phyloP scores from a whole-genome alignment of 92 coral and sea anemone species.

The Zoanthus sansibaricus region DNA sequence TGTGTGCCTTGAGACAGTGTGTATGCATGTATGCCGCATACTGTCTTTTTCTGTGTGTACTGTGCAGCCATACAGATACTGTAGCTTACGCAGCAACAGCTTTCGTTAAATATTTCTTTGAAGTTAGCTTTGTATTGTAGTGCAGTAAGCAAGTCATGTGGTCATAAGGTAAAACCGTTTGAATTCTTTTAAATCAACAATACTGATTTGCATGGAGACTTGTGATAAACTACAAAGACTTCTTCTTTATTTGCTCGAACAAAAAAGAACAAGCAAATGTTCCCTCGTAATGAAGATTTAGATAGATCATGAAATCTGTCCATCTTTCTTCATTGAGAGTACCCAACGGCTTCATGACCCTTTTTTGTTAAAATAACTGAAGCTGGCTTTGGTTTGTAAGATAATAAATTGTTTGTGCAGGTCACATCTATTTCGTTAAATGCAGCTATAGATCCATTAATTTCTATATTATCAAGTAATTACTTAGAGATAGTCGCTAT shows the following conservation, averaged over 20 bases:
- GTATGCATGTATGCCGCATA: background rate
- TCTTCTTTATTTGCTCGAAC: background rate
- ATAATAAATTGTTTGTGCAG: conserved; percentile 10
- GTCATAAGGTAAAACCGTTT: background rate
- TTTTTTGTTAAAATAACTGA: background rate
- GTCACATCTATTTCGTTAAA: background rate
- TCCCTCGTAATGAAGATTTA: background rate
- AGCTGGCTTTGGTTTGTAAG: conserved; percentile 38
- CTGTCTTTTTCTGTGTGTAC: background rate
- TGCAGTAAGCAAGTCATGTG: conserved; percentile 6
- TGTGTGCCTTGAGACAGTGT: background rate
- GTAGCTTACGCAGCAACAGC: background rate
- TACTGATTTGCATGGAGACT: too few species aligned
- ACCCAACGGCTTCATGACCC: background rate
- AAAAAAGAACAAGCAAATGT: background rate
- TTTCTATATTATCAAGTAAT: background rate
- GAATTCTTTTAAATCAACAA: background rate
- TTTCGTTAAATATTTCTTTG: background rate
- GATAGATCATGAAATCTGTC: background rate
- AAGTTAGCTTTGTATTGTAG: background rate
- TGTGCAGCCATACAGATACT: background rate
- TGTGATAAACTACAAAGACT: background rate
- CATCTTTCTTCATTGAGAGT: background rate
- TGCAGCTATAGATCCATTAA: background rate
- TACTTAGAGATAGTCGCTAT: too few species aligned